Conservation (phyloP, 2,888 invertebrate genomes). For the Himalopsyche tibetana region DNA sequence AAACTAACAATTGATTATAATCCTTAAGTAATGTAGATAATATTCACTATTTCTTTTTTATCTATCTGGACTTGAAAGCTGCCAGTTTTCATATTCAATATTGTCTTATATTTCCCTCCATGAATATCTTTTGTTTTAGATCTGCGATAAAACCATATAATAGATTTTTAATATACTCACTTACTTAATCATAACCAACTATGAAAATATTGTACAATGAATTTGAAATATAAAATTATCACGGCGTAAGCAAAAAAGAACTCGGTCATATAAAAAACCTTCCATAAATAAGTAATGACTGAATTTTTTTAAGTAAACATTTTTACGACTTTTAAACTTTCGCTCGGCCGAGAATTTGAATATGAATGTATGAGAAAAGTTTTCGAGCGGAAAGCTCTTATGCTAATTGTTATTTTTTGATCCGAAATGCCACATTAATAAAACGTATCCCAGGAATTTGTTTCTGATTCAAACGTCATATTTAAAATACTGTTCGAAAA, state of each 20-base stretch:
- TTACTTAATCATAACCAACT: too few species aligned
- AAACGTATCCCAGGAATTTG: neutral
- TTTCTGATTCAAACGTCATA: neutral
- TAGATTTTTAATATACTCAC: too few species aligned
- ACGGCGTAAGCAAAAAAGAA: neutral
- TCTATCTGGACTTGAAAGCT: too few species aligned
- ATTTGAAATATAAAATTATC: too few species aligned
- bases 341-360: neutral
- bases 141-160: too few species aligned
- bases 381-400: neutral
- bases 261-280: neutral
- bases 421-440: neutral
- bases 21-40: too few species aligned
- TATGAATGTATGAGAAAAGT: neutral
- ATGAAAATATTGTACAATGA: too few species aligned
- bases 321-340: slow-evolving; percentile 6
- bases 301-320: neutral
- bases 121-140: too few species aligned
- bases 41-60: too few species aligned
- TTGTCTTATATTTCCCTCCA: too few species aligned
- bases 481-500: neutral
- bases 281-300: neutral
- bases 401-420: slow-evolving; percentile 14
- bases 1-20: too few species aligned
- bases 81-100: too few species aligned